Percentiles rank a stretch among this genome's conserved stretches.
phyloP scores from a whole-genome alignment of 2,888 invertebrate species.

The Sphaeridia pumilis region DNA sequence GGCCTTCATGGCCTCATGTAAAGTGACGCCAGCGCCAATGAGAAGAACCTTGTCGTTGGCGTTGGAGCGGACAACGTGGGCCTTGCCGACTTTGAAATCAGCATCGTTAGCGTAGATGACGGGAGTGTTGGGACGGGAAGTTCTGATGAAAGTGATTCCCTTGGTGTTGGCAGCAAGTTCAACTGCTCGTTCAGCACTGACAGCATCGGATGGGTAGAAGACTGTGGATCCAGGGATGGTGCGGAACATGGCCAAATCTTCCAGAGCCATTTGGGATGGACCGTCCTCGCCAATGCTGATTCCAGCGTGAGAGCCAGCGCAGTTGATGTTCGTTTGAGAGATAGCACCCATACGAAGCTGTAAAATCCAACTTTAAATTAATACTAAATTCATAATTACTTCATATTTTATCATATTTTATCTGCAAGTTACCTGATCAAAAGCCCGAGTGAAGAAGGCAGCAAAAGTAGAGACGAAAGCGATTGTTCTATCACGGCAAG shows the following conservation, averaged over 20 bases:
- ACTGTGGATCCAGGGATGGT: conserved; percentile 65
- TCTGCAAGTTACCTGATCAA: conserved; percentile 62
- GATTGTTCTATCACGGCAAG: conserved; percentile 81
- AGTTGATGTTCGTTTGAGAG: conserved; percentile 93
- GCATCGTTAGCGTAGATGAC: conserved; percentile 79
- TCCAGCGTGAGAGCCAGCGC: conserved; percentile 94
- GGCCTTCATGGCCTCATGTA: conserved; percentile 80
- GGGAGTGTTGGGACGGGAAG: conserved; percentile 79
- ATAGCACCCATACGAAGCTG: conserved; percentile 99
- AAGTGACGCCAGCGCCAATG: conserved; percentile 86
- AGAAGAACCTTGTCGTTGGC: conserved; percentile 68
- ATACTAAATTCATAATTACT: neutral
- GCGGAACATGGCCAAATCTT: conserved; percentile 93
- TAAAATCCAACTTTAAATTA: no score
- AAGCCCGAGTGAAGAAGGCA: conserved; percentile 90
- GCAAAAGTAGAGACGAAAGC: conserved; percentile 97
- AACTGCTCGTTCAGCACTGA: conserved; percentile 83
- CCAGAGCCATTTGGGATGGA: conserved; percentile 99
- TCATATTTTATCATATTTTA: conserved; percentile 1
- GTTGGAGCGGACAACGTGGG: conserved; percentile 65
- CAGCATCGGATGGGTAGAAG: conserved; percentile 75
- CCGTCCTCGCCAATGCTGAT: conserved; percentile 98
- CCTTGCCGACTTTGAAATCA: conserved; percentile 63
- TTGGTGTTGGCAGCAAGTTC: conserved; percentile 90
- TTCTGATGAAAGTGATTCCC: conserved; percentile 91